These are phyloP conservation scores for Mirza zaza DNA, from an alignment of 2,113 vertebrate genomes.

Conservation along the genomic window DNA sequence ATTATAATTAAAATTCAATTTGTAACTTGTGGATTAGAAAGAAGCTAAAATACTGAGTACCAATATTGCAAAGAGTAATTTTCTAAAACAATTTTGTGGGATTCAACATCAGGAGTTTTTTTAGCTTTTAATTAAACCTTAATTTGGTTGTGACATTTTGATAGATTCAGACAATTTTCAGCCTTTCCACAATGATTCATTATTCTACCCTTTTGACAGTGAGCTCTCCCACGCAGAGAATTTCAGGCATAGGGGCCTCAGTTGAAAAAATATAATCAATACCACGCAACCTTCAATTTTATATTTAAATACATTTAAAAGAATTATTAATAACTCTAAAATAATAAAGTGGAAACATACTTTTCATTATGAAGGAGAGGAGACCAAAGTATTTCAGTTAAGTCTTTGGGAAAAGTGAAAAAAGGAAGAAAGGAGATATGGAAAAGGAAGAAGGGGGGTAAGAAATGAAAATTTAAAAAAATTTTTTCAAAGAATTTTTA, in stretches of 20 bases:
- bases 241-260: neutral
- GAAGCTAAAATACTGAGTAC: slow-evolving; percentile 1
- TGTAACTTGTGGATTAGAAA: neutral
- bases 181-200: slow-evolving; percentile 53
- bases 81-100: slow-evolving; percentile 35
- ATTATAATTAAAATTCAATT: slow-evolving; percentile 1
- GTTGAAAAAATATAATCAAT: slow-evolving; percentile 61
- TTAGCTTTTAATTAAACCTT: slow-evolving; percentile 63
- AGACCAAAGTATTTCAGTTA: slow-evolving; percentile 41
- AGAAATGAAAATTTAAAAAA: no score
- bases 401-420: neutral
- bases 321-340: slow-evolving; percentile 54
- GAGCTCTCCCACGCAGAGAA: slow-evolving; percentile 68
- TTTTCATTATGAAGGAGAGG: slow-evolving; percentile 7
- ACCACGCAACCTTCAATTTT: neutral
- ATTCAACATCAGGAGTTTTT: slow-evolving; percentile 18
- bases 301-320: slow-evolving; percentile 49
- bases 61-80: slow-evolving; percentile 5
- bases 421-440: no score
- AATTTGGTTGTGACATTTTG: slow-evolving; percentile 68
- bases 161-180: slow-evolving; percentile 56
- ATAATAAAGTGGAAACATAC: neutral
- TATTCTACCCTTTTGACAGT: slow-evolving; percentile 54
- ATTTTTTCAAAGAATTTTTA: no score
- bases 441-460: no score